Evolutionary conservation across 2,797 vertebrate species (phyloP).

Genomic region (Monodelphis domestica): DNA sequence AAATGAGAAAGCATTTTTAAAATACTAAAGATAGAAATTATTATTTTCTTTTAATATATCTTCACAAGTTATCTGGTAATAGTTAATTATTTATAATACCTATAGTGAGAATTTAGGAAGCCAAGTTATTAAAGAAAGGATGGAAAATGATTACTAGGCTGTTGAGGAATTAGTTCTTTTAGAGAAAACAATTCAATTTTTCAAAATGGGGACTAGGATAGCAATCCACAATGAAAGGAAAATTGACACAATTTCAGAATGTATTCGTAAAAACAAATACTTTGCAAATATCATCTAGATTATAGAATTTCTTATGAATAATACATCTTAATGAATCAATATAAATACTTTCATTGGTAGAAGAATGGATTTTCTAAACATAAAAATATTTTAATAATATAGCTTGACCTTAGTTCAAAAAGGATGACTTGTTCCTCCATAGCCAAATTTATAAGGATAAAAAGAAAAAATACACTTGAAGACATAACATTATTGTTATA

Average conservation of each 20-base stretch:
- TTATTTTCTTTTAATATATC: not conserved
- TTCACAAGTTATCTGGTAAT: not conserved
- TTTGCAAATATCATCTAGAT: not conserved
- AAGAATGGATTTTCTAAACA: not conserved
- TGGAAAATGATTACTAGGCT: not conserved
- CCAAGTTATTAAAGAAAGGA: not conserved
- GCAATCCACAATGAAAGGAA: not conserved
- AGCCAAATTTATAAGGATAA: not conserved
- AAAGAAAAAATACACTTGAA: not conserved
- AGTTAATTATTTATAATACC: not conserved
- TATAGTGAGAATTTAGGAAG: not conserved
- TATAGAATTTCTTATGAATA: not conserved
- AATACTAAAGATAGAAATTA: not conserved
- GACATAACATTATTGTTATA: not conserved
- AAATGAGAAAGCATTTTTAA: not conserved
- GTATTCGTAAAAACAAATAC: not conserved
- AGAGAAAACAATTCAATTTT: not conserved
- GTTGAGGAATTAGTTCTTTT: not conserved
- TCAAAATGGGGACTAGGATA: not conserved
- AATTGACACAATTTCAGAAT: not conserved
- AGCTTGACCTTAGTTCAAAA: not conserved
- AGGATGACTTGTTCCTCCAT: not conserved
- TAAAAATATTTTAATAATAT: not conserved
- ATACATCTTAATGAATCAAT: not conserved
- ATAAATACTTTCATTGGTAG: not conserved